phyloP scores from a whole-genome alignment of 2,113 vertebrate genomes.

The Saccopteryx leptura region DNA sequence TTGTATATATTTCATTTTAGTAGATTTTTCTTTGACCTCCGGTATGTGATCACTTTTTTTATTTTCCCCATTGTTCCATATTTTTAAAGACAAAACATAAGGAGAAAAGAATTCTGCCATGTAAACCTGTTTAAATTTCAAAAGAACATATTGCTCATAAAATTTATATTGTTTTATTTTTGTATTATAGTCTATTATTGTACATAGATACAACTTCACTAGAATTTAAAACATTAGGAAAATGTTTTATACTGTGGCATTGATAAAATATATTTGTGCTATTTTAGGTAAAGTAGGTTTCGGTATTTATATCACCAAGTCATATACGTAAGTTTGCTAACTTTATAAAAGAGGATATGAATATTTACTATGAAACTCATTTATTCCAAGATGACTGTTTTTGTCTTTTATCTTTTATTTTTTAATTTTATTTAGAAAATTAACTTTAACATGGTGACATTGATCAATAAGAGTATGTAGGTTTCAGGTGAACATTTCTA shows the following conservation, averaged over 20 bases:
- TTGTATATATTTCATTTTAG: background rate
- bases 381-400: background rate
- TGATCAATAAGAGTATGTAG: too few species aligned
- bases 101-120: background rate
- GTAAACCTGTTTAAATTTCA: background rate
- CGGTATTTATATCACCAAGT: background rate
- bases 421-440: too few species aligned
- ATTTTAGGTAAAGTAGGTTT: background rate
- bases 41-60: background rate
- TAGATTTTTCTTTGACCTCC: background rate
- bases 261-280: background rate
- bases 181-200: background rate
- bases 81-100: background rate
- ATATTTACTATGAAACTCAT: constrained; percentile 10
- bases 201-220: background rate
- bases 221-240: background rate
- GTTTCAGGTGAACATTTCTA: too few species aligned
- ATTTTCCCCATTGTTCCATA: background rate
- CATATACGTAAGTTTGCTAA: background rate
- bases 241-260: background rate
- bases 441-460: too few species aligned
- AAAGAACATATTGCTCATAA: background rate
- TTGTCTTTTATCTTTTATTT: background rate
- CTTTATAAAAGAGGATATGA: constrained; percentile 33
- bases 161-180: constrained; percentile 33